phyloP scores from a whole-genome alignment of 2,113 vertebrate genomes.

The Pelusios castaneus region DNA sequence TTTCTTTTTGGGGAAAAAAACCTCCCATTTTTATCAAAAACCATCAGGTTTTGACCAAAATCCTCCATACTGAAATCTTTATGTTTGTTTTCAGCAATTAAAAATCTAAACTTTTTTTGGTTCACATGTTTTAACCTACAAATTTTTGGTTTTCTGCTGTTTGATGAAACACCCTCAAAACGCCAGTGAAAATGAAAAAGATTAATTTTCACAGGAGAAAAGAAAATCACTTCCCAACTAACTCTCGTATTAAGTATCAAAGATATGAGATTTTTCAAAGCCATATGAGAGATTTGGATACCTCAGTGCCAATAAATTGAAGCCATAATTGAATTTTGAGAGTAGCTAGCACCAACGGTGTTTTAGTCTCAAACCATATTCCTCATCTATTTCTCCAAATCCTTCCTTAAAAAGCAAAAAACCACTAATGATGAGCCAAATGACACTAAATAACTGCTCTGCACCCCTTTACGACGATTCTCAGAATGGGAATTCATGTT shows the following conservation, averaged over 20 bases:
- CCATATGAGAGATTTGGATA: background rate
- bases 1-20: background rate
- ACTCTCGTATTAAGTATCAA: background rate
- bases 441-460: background rate
- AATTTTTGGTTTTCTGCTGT: background rate
- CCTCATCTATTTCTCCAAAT: background rate
- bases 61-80: background rate
- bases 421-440: too few relatives aligned
- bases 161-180: background rate
- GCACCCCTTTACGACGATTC: background rate
- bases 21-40: background rate
- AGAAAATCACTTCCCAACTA: background rate
- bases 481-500: background rate
- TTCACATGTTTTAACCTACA: background rate
- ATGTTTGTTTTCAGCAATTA: background rate
- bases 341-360: background rate
- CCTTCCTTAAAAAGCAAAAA: too few relatives aligned
- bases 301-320: background rate
- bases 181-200: background rate
- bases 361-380: background rate
- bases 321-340: accelerated
- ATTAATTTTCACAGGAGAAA: background rate
- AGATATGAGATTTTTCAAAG: background rate
- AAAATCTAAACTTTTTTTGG: background rate
- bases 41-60: background rate